phyloP scores from a whole-genome alignment of 2,888 invertebrate species.

The Luperina testacea region DNA sequence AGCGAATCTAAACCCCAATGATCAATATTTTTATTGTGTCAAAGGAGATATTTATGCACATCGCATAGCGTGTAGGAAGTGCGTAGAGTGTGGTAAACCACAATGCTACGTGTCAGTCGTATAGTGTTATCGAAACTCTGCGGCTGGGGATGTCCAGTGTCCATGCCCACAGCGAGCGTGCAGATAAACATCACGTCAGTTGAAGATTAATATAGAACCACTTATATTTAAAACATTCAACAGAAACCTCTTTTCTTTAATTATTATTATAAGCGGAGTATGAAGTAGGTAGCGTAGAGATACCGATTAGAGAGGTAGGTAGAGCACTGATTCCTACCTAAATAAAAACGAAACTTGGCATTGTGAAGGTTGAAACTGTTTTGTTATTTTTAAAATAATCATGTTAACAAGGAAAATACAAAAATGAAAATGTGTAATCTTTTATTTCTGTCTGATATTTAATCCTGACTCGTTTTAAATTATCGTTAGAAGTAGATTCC shows the following conservation, averaged over 20 bases:
- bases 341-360: background rate
- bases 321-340: background rate
- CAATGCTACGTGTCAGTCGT: background rate
- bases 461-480: slow-evolving; percentile 1
- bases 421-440: background rate
- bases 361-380: background rate
- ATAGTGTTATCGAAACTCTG: slow-evolving; percentile 7
- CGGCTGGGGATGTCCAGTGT: slow-evolving; percentile 40
- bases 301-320: background rate
- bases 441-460: slow-evolving; percentile 20
- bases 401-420: background rate
- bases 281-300: background rate
- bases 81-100: slow-evolving; percentile 26
- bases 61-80: slow-evolving; percentile 22
- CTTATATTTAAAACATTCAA: slow-evolving; percentile 4
- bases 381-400: background rate
- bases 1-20: too few species aligned
- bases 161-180: background rate
- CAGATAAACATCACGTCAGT: background rate
- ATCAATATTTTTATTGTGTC: background rate
- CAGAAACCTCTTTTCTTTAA: background rate
- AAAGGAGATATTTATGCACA: background rate
- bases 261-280: background rate
- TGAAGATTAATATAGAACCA: background rate
- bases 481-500: background rate